Evolutionary conservation across 2,888 invertebrate species (phyloP), one percentile per base, ranked within the genome.

Genomic region (Agonopterix alstromeriana): DNA sequence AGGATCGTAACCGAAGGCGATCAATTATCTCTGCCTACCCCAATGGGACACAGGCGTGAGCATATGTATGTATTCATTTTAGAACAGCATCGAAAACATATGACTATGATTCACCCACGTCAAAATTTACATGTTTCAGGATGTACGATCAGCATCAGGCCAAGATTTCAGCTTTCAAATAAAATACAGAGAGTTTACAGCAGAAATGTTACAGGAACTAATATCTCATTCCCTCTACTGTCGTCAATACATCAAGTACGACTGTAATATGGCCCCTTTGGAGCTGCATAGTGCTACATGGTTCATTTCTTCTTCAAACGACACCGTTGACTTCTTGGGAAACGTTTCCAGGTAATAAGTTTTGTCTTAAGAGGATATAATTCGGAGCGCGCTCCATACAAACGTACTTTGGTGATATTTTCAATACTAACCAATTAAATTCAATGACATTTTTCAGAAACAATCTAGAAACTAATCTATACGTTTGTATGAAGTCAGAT

Each of bases 161-260:
- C 91, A 91, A 52, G 96, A 96, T 75, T 96, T 96, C 67, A 95
- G 94, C 55, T 94, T 96, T 70, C 93, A 92, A 60, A 95, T 97
- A 50, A 94, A 94, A 56, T 97, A 97, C 70, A 89, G 97, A 36
- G 96, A 97, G 69, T 97, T 97, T 73, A 93, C 94, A 0, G 94
- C 95, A 0, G 96, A 96, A 73, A 97, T 97, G 97, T 87, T 97
- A 10, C 96, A 97, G 71, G 96, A 96, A 65, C 83, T 97, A 52
- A 95, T 97, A 50, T 95, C 95, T 0, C 97, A 97, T 75, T 97
- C 97, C 0, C 85, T 97, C 45, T 95, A 95, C 73, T 97, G 97
- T 65, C 94, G 95, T 50, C 97, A 97, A 72, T 94, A 95, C 66
- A 94, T 97, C 50, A 95, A 95, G 67, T 97, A 97, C 66, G 97